These are phyloP conservation scores for Bombus superbus DNA, from an alignment of 1,140 invertebrate species.

Conservation along the genomic window DNA sequence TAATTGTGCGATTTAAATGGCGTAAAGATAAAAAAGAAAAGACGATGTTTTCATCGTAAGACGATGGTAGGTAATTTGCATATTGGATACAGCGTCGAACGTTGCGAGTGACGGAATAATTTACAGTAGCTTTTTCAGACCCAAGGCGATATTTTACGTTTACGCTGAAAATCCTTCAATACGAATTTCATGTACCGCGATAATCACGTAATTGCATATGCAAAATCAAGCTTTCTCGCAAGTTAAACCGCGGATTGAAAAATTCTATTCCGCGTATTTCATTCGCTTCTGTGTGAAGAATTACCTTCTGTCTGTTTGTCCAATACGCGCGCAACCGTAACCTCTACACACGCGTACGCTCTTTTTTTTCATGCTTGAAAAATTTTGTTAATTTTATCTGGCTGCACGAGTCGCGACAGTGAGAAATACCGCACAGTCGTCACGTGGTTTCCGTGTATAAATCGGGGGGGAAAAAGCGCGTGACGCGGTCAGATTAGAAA, in stretches of 20 bases:
- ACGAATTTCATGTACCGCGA: too few relatives aligned
- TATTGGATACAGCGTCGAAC: too few relatives aligned
- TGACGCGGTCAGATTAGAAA: constrained; percentile 59
- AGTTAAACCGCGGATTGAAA: background rate
- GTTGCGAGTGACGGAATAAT: too few relatives aligned
- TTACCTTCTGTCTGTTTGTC: background rate
- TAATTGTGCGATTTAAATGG: background rate
- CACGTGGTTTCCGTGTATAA: constrained; percentile 39
- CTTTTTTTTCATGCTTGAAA: background rate
- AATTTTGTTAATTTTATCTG: background rate
- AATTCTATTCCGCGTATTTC: background rate
- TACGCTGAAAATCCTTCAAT: too few relatives aligned
- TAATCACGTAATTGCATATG: background rate
- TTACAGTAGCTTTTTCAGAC: too few relatives aligned
- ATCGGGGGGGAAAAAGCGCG: constrained; percentile 13
- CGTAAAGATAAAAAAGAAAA: too few relatives aligned
- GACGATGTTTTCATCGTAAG: too few relatives aligned
- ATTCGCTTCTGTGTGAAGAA: background rate
- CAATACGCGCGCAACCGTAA: background rate
- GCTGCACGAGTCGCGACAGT: constrained; percentile 20
- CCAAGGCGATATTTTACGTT: too few relatives aligned
- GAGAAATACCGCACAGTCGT: constrained; percentile 43
- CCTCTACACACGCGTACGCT: background rate
- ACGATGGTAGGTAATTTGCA: too few relatives aligned
- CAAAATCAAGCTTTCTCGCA: background rate